These are phyloP conservation scores for Xyrichtys novacula DNA, from an alignment of 2,797 vertebrate species.

Conservation along the genomic window DNA sequence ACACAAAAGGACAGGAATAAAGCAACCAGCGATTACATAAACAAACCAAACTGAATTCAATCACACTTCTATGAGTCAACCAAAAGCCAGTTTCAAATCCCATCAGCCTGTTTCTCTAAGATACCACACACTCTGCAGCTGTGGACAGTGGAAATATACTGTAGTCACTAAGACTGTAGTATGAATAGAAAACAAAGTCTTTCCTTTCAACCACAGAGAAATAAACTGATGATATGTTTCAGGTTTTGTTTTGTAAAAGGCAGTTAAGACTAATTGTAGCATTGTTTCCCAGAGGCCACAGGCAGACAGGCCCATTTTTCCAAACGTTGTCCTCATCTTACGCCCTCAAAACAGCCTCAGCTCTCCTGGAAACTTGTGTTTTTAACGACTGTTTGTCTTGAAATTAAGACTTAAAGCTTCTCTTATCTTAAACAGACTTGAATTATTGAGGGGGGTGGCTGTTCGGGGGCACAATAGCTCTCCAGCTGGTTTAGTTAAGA, in stretches of 20 bases:
- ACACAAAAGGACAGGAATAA: constrained; percentile 21
- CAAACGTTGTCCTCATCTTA: neutral
- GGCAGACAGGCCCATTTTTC: neutral
- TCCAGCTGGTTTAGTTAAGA: constrained; percentile 74
- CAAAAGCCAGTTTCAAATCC: constrained; percentile 10
- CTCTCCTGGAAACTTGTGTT: neutral
- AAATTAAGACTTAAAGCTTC: constrained; percentile 29
- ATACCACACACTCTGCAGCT: constrained; percentile 16
- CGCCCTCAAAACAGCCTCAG: neutral
- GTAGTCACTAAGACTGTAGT: neutral
- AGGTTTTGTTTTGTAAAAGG: constrained; percentile 14
- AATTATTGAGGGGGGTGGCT: constrained; percentile 40
- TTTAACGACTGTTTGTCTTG: constrained; percentile 34
- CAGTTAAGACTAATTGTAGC: constrained; percentile 1
- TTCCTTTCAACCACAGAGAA: constrained; percentile 6
- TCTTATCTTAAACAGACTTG: constrained; percentile 65
- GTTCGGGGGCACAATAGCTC: constrained; percentile 62
- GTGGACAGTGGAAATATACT: neutral
- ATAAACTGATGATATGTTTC: constrained; percentile 5
- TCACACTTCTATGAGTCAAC: constrained; percentile 51
- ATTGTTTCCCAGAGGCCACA: constrained; percentile 18
- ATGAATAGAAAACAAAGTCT: neutral
- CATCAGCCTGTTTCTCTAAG: neutral
- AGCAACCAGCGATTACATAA: constrained; percentile 30
- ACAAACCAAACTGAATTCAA: constrained; percentile 54